Conservation (phyloP, 2,888 invertebrate species). For the Onchidella celtica region DNA sequence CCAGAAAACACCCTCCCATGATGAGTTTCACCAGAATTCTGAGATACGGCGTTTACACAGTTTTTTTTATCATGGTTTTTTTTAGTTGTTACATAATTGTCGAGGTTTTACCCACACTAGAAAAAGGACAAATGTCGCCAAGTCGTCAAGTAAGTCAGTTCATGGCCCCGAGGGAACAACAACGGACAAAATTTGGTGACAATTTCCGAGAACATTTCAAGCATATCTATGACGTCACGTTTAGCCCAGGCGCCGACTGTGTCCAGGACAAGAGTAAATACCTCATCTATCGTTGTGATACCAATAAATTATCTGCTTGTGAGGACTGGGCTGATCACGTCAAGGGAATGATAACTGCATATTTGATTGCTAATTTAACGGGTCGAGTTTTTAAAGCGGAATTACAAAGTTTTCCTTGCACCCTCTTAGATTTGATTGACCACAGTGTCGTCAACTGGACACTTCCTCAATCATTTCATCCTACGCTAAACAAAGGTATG, state of each 20-base stretch:
- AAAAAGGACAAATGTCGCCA: background rate
- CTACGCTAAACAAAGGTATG: slow-evolving; percentile 18
- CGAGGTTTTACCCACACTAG: slow-evolving; percentile 6
- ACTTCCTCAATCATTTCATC: slow-evolving; percentile 20
- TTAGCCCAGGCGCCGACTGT: background rate
- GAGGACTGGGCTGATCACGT: slow-evolving; percentile 19
- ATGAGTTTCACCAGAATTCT: background rate
- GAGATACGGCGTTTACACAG: background rate
- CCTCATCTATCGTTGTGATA: slow-evolving; percentile 37
- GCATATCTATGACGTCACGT: background rate
- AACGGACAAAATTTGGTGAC: background rate
- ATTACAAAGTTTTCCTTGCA: slow-evolving; percentile 15
- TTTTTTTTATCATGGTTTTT: slow-evolving; percentile 12
- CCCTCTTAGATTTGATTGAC: slow-evolving; percentile 8
- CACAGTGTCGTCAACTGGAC: slow-evolving; percentile 40
- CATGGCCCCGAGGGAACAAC: background rate
- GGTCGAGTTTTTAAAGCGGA: slow-evolving; percentile 43
- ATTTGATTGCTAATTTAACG: slow-evolving; percentile 40
- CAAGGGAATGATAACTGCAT: slow-evolving; percentile 26
- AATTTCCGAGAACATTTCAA: slow-evolving; percentile 15
- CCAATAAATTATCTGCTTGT: slow-evolving; percentile 12
- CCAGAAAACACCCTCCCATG: too few species aligned
- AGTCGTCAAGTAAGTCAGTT: too few species aligned
- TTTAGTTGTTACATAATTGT: slow-evolving; percentile 14
- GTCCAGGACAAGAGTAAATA: slow-evolving; percentile 7